Evolutionary conservation across 2,113 vertebrate species (phyloP).

Genomic region (Oncorhynchus mykiss): DNA sequence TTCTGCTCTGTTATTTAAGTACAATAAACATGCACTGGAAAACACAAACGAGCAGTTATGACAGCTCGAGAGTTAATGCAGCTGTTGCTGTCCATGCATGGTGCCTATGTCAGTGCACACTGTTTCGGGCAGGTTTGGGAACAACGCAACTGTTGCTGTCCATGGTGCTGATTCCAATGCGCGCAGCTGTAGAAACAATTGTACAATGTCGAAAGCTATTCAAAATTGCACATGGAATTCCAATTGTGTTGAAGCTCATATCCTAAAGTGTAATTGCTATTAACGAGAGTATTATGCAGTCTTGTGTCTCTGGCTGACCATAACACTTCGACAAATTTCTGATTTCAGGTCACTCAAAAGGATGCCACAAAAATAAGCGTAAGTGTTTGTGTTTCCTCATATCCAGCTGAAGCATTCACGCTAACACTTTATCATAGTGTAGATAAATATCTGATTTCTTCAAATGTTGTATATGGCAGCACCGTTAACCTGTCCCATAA

Average conservation of each 20-base stretch:
- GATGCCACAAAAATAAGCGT: constrained; percentile 96
- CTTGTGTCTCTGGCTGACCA: not conserved
- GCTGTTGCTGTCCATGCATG: constrained; percentile 38
- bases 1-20: not conserved
- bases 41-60: not conserved
- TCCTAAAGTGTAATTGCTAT: not conserved
- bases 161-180: not conserved
- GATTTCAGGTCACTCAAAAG: constrained; percentile 78
- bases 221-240: not conserved
- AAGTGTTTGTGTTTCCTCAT: constrained; percentile 71
- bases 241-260: not conserved
- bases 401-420: too few relatives aligned
- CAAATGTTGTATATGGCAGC: too few relatives aligned
- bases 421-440: too few relatives aligned
- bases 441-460: too few relatives aligned
- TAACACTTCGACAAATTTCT: constrained; percentile 44
- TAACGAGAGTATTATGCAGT: constrained; percentile 1
- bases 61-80: not conserved
- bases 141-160: too few relatives aligned
- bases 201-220: not conserved
- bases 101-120: not conserved
- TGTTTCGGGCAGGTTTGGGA: too few relatives aligned
- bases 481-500: too few relatives aligned
- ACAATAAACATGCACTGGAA: not conserved
- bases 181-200: not conserved